These are phyloP conservation scores for Eulemur albifrons DNA, from an alignment of 2,797 vertebrate species.

Conservation along the genomic window DNA sequence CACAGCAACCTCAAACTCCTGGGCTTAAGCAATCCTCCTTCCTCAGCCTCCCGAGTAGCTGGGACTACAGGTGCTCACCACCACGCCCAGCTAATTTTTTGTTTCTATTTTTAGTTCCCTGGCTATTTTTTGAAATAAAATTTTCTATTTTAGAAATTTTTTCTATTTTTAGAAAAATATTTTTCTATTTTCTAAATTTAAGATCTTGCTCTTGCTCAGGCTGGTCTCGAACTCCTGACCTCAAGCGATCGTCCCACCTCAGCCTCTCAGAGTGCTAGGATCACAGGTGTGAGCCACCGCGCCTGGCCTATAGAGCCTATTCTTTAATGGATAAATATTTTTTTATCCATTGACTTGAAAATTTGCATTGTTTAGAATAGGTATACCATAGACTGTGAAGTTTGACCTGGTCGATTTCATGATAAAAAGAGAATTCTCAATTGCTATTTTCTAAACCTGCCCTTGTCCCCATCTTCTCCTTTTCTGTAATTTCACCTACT, in stretches of 20 bases:
- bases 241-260: background rate
- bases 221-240: background rate
- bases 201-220: background rate
- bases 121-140: too few species aligned
- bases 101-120: too few species aligned
- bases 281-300: too few species aligned
- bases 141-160: too few species aligned
- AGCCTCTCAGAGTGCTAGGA: too few species aligned
- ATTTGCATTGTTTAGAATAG: conserved; percentile 16
- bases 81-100: too few species aligned
- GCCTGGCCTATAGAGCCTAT: background rate
- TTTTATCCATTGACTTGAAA: conserved; percentile 23
- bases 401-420: background rate
- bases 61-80: too few species aligned
- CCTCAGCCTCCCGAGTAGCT: too few species aligned
- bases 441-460: background rate
- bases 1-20: too few species aligned
- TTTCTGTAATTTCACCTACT: conserved; percentile 21
- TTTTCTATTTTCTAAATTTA: background rate
- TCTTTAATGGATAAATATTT: conserved; percentile 14
- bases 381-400: background rate
- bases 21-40: too few species aligned
- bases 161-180: background rate
- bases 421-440: background rate
- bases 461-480: background rate